Conservation (phyloP, 2,797 vertebrate genomes). For the Ctenopoma kingsleyae region DNA sequence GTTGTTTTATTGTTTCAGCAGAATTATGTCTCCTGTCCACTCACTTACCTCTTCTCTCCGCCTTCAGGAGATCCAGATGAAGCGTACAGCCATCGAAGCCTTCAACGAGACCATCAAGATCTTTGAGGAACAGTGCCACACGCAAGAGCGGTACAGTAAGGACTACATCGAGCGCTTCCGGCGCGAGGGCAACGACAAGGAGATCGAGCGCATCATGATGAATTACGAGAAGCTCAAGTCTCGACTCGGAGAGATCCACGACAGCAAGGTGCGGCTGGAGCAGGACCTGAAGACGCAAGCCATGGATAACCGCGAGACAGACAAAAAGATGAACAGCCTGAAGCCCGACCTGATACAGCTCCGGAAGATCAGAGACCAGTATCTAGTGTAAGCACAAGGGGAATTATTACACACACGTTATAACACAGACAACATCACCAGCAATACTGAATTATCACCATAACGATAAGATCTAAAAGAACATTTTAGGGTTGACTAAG, state of each 20-base stretch:
- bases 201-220: conserved; percentile 93
- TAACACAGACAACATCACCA: neutral
- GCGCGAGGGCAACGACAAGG: conserved; percentile 90
- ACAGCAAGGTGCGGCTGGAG: conserved; percentile 94
- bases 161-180: conserved; percentile 91
- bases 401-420: too few relatives aligned
- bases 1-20: neutral
- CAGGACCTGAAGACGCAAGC: conserved; percentile 96
- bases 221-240: conserved; percentile 97
- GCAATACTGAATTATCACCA: neutral
- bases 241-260: conserved; percentile 95
- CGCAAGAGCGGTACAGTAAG: conserved; percentile 94
- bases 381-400: conserved; percentile 90
- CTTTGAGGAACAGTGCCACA: conserved; percentile 98
- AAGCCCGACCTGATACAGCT: conserved; percentile 97
- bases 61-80: conserved; percentile 97
- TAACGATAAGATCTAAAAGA: too few relatives aligned
- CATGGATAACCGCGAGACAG: conserved; percentile 94
- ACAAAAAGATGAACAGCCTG: conserved; percentile 98
- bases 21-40: neutral
- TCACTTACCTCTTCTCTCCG: neutral
- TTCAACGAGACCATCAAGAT: conserved; percentile 99
- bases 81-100: conserved; percentile 95
- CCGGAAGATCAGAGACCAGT: conserved; percentile 96
- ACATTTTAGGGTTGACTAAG: neutral